phyloP scores from a whole-genome alignment of 23 tunicate species.

The Botrylloides violaceus region DNA sequence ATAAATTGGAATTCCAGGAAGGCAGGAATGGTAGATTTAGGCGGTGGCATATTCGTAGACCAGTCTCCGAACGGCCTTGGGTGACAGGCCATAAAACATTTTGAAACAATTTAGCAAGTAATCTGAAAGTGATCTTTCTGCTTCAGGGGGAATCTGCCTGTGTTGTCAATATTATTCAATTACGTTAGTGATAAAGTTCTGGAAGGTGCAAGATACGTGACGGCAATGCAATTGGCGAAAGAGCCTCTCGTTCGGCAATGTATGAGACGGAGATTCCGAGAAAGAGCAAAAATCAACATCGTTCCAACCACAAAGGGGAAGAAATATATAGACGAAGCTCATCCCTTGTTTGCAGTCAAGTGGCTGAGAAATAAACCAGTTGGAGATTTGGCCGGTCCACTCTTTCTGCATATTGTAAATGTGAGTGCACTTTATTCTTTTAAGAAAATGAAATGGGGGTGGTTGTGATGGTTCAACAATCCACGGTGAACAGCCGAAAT shows the following conservation, averaged over 20 bases:
- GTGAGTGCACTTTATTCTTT: no score
- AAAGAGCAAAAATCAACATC: constrained; percentile 68
- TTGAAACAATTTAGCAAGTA: no score
- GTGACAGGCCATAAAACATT: no score
- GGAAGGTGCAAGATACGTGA: constrained; percentile 91
- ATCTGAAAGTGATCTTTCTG: no score
- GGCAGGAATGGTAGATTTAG: no score
- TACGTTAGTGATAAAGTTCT: constrained; percentile 84
- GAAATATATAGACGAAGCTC: constrained; percentile 80
- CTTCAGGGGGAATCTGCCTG: no score
- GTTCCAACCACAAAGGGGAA: constrained; percentile 84
- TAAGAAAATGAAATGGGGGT: not conserved
- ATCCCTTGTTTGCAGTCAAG: constrained; percentile 45
- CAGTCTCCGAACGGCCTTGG: no score
- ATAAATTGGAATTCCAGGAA: no score
- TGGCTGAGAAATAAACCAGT: constrained; percentile 85
- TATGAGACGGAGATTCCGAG: constrained; percentile 75
- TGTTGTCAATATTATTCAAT: no score
- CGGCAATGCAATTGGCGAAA: constrained; percentile 90
- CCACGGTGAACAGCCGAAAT: no score
- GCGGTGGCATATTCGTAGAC: no score
- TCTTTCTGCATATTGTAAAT: constrained; percentile 62
- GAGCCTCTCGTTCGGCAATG: constrained; percentile 95
- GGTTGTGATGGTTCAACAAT: not conserved
- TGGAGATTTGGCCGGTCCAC: constrained; percentile 54